phyloP scores from a whole-genome alignment of 2,888 invertebrate species.

The Conops quadrifasciatus region DNA sequence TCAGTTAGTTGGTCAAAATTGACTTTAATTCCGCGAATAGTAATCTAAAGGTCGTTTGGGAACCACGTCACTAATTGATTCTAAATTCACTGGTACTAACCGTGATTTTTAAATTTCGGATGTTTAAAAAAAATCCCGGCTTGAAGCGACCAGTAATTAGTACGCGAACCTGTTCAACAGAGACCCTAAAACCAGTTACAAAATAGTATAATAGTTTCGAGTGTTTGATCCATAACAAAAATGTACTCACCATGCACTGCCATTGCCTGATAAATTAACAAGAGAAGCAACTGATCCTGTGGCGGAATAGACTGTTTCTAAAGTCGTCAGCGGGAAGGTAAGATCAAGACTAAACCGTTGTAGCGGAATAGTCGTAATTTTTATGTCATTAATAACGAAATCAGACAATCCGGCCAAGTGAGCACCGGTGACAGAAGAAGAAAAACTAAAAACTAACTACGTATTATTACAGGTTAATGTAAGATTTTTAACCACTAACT shows the following conservation, averaged over 20 bases:
- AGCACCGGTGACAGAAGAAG: constrained; percentile 51
- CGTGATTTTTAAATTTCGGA: constrained; percentile 51
- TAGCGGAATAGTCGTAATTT: constrained; percentile 44
- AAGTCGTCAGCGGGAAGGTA: constrained; percentile 50
- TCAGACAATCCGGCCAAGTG: constrained; percentile 53
- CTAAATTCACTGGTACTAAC: constrained; percentile 35
- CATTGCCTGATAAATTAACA: constrained; percentile 56
- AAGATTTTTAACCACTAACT: constrained; percentile 46
- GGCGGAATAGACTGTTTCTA: constrained; percentile 55
- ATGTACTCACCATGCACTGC: constrained; percentile 52
- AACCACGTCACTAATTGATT: neutral
- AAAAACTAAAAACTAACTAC: constrained; percentile 47
- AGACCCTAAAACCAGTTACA: constrained; percentile 43
- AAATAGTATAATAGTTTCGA: neutral
- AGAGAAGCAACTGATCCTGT: constrained; percentile 57
- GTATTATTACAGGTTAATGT: neutral
- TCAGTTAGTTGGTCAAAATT: constrained; percentile 54
- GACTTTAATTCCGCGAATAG: constrained; percentile 50
- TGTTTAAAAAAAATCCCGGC: constrained; percentile 45
- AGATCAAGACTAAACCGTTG: constrained; percentile 49
- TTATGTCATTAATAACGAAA: constrained; percentile 48
- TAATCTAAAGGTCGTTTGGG: constrained; percentile 40
- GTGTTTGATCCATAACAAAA: neutral
- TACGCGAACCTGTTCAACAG: constrained; percentile 47
- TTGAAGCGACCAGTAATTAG: constrained; percentile 50